Evolutionary conservation across 35 echinoderm and acorn worm species (phyloP), one percentile per base, ranked within the genome.

Genomic region (Diadema setosum): DNA sequence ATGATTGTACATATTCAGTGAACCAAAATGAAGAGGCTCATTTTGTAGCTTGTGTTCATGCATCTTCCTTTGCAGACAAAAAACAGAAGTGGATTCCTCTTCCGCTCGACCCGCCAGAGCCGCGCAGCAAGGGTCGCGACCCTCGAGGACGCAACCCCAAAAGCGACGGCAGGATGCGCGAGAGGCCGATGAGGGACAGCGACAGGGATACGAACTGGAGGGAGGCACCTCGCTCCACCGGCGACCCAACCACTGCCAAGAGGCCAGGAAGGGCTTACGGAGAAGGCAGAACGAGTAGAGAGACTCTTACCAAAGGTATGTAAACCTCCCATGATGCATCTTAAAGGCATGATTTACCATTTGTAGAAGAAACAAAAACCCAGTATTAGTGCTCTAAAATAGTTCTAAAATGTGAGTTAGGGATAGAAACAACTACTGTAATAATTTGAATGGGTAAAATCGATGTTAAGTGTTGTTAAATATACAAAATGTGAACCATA

Each of bases 1-100:
- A n/a, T n/a, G n/a, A n/a, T n/a, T n/a, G n/a, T n/a, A n/a, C n/a
- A n/a, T n/a, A n/a, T n/a, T n/a, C n/a, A n/a, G n/a, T n/a, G n/a
- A n/a, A n/a, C n/a, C n/a, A n/a, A n/a, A n/a, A n/a, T n/a, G n/a
- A n/a, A n/a, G n/a, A n/a, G n/a, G n/a, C n/a, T n/a, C n/a, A n/a
- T n/a, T n/a, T n/a, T n/a, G n/a, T n/a, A n/a, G 48, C 48, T 11
- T 52, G 48, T 11, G n/a, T 52, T n/a, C 48, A 11, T 52, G 48
- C 48, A 52, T 11, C 48, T 25, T 83, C 49, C 12, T 27, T 81
- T 81, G 26, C 84, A 69, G 91, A 93, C 32, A 93, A 93, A 48
- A 92, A 92, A 36, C 90, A 86, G 43, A 93, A 93, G 85, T 93
- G 91, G 91, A 93, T 87, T 30, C 91, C 91, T 29, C 78, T 93